phyloP scores from a whole-genome alignment of 2,113 vertebrate species.

The Oryctolagus cuniculus region DNA sequence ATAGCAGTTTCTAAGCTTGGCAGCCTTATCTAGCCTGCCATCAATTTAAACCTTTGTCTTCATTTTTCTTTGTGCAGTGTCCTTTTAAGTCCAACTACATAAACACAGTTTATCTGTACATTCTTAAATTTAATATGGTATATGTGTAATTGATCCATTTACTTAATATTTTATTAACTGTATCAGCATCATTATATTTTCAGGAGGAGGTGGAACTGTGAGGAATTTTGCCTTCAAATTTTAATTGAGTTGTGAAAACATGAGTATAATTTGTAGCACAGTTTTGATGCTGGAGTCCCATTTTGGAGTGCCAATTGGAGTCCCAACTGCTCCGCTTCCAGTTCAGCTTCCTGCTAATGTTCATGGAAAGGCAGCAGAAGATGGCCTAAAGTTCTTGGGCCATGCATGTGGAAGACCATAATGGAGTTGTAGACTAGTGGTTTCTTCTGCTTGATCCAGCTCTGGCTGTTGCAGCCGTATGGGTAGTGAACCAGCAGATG shows the following conservation, averaged over 20 bases:
- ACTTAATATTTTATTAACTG: constrained; percentile 44
- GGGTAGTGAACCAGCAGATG: no score
- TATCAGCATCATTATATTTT: not conserved
- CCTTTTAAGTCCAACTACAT: not conserved
- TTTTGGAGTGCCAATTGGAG: no score
- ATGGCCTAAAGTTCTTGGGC: no score
- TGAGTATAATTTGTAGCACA: not conserved
- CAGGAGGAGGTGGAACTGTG: not conserved
- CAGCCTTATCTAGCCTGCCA: not conserved
- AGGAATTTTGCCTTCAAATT: constrained; percentile 5
- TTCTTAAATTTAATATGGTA: not conserved
- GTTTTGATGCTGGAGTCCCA: not conserved
- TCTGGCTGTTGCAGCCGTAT: no score
- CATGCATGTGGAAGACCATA: no score
- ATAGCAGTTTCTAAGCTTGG: not conserved
- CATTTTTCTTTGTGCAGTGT: not conserved
- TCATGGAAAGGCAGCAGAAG: no score
- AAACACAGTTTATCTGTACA: not conserved
- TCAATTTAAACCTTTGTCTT: not conserved
- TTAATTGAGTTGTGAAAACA: not conserved
- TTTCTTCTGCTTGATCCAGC: no score
- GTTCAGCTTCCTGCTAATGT: no score
- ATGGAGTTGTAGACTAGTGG: no score
- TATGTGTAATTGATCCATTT: not conserved
- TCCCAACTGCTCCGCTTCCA: no score